Base-by-base conservation (phyloP, 2,888 invertebrate genomes). In the Coenonympha glycerion region DNA sequence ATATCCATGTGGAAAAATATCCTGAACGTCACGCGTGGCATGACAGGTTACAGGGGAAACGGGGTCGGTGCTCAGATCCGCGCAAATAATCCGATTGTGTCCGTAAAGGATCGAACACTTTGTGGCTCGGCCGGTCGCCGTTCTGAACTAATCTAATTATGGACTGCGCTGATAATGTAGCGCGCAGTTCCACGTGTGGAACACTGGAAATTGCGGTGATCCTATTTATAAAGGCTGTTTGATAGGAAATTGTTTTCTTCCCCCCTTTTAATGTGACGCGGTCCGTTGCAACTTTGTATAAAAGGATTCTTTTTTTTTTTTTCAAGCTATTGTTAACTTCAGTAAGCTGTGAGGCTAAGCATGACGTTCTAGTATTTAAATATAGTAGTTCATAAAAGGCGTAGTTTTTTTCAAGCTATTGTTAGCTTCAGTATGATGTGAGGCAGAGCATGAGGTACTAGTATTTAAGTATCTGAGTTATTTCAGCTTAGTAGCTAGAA, bases 21-120 rank as follows among this genome's bases (percentile, higher is more conserved):
- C 16, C 13, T 48, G 44, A 34, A 45, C 45, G 40, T 36, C 30
- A 24, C 45, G 30, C 30, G 33, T 42, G 45, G 6, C 37, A 37
- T 42, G 52, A 44, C 50, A 41, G 57, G 58, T 49, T 52, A 54
- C 15, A 34, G 56, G 56, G 48, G 53, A 55, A 78, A 73, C 67
- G 71, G 68, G 80, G 76, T 70, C 77, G 75, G 56, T 66, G 78
- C 69, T 76, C 71, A 79, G 71, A 77, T 75, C 76, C 72, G 72
- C 71, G 75, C 64, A 66, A 77, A 67, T 84, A 84, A 84, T 83
- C 73, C 73, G 75, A 83, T 84, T 79, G 79, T 65, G 62, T 65
- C 63, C 46, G 41, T 63, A 71, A 69, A 69, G 76, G 73, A 66
- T 66, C 64, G 59, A 73, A 66, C 70, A 69, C 76, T 79, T 77